phyloP scores from a whole-genome alignment of 1,140 invertebrate species.

The Arctopsyche grandis region DNA sequence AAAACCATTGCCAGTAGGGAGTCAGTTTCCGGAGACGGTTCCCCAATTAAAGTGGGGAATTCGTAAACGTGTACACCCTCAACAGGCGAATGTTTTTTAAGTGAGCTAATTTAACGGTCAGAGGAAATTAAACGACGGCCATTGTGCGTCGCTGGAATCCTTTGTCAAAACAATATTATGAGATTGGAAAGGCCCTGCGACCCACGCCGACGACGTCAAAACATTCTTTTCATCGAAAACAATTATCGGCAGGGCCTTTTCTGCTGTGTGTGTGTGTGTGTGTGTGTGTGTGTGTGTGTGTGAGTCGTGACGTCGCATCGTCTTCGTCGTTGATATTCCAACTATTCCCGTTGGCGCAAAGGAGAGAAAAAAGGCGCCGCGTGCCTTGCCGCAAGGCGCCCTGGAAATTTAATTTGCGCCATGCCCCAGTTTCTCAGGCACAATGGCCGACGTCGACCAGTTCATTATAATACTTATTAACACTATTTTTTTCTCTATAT shows the following conservation, averaged over 20 bases:
- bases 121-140: too few species aligned
- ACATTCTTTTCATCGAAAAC: constrained; percentile 34
- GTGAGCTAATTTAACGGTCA: too few species aligned
- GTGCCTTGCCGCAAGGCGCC: background rate
- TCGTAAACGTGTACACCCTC: too few species aligned
- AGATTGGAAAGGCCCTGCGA: background rate
- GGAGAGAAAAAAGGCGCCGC: background rate
- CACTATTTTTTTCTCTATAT: too few species aligned
- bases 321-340: constrained; percentile 22
- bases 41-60: too few species aligned
- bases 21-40: too few species aligned
- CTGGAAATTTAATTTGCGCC: constrained; percentile 49
- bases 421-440: constrained; percentile 38
- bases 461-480: too few species aligned
- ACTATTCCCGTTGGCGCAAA: constrained; percentile 16
- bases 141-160: background rate
- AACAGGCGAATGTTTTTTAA: too few species aligned
- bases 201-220: constrained; percentile 11
- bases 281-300: background rate
- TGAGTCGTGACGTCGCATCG: too few species aligned
- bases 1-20: too few species aligned
- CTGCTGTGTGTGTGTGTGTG: background rate
- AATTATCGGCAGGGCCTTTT: constrained; percentile 32
- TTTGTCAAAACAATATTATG: constrained; percentile 1
- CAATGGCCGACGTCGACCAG: too few species aligned